Base-by-base conservation (phyloP, 1,140 invertebrate genomes). In the Dreissena rostriformis region DNA sequence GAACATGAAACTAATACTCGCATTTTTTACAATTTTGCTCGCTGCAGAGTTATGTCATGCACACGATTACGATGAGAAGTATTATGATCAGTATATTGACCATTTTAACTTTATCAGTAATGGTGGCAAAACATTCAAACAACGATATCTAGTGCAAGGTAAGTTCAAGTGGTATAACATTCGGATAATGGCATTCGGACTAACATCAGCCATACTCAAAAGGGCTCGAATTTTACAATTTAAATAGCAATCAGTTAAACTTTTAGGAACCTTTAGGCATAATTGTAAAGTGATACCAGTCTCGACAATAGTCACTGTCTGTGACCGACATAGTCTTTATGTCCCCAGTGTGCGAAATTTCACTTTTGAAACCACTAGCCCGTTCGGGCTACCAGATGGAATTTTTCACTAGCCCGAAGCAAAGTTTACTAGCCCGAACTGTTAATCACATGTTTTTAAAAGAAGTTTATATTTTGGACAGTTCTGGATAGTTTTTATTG, bases 101-200 rank as follows among this genome's bases (percentile, higher is more conserved):
- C 91, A 91, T 76, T 91, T 89, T 65, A 91, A 91, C 80, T 88
- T 88, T 66, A 83, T 88, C 19, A 83, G 84, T 17, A 89, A 86
- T 81, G 89, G 86, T 19, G 67, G 89, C 22, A 78, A 86, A 55
- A 91, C 87, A 8, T 91, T 87, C 67, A 88, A 88, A 74, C 90
- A 91, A 76, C 75, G 88, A 70, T 88, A 89, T 86, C 68, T 91
- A 8, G 84, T 88, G 7, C 89, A 91, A 87, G 90, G 90, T 91
- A 86, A 76, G 72, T 39, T 52, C 28, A 66, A 26, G 68, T 68
- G 39, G 66, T 19, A 24, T 66, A 11, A 29, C n/a, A 4, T 52
- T 22, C 49, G 26, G 19, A 39, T 29, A 65, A 15, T 39, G 1
- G n/a, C 12, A n/a, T 52, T 29, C 12, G 29, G 11, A 24, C 7